Conservation (phyloP, 2,797 vertebrate genomes). For the Anniella stebbinsi region DNA sequence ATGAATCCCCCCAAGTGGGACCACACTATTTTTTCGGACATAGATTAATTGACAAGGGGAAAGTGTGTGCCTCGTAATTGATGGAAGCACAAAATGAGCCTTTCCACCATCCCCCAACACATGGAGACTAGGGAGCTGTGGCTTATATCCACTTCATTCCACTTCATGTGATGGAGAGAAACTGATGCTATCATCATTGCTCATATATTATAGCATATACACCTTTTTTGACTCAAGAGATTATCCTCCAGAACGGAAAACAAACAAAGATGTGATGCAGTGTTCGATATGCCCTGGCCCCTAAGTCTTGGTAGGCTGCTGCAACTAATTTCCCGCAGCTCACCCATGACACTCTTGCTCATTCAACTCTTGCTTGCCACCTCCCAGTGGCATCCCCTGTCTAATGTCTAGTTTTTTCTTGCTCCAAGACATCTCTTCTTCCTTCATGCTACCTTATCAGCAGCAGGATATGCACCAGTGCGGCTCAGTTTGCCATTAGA, state of each 20-base stretch:
- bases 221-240: not conserved
- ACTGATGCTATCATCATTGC: not conserved
- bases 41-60: slow-evolving; percentile 3
- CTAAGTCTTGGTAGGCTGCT: not conserved
- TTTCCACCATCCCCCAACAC: not conserved
- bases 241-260: not conserved
- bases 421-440: not conserved
- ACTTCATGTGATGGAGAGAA: not conserved
- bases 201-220: not conserved
- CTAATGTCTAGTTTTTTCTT: not conserved
- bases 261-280: not conserved
- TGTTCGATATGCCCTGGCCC: not conserved
- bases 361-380: not conserved
- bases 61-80: not conserved
- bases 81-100: not conserved
- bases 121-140: not conserved
- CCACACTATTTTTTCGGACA: not conserved
- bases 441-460: not conserved
- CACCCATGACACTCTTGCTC: not conserved
- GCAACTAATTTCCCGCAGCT: not conserved
- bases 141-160: not conserved
- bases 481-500: not conserved
- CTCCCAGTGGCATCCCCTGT: not conserved
- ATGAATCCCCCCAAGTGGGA: not conserved
- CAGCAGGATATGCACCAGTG: not conserved